Base-by-base conservation (phyloP, 2,888 invertebrate species). In the Acheta domesticus region DNA sequence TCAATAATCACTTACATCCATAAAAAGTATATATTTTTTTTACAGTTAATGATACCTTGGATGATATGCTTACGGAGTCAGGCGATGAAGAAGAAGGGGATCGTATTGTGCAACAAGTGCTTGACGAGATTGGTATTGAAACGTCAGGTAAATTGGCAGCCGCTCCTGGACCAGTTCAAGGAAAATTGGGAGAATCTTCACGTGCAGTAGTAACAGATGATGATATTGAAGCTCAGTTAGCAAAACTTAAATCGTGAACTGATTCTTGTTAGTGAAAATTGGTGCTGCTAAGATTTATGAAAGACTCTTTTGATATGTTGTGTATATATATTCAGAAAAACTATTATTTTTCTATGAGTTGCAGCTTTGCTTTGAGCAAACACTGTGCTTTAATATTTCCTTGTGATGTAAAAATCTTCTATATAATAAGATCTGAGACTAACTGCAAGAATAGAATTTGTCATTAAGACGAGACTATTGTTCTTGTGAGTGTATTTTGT, bases 61-160 rank as follows among this genome's bases (percentile, higher is more conserved):
- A 97, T 87, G 96, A 96, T 84, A 95, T 97, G 84, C 89, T 97
- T 84, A 91, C 91, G 74, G 96, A 95, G 84, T 96, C 96, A 14
- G 97, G 93, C 0, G 97, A 97, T 86, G 97, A 97, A 86, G 93
- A 94, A 83, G 96, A 97, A 87, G 91, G 93, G 84, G 95, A 96
- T 85, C 92, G 93, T 82, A 92, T 98, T 87, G 93, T 97, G n/a
- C 92, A 90, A 85, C 91, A 95, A 87, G 96, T 97, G 74, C 89
- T 97, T n/a, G 97, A 97, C 88, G 97, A 98, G 88, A 97, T 98
- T 84, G 97, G 97, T 82, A 97, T 98, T 86, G 97, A 98, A 88
- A 93, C 96, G 82, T 93, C 94, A 83, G 95, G 95, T 84, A 95
- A 96, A 91, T 94, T 83, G 79, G 82, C 84, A 4, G 79, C 82